Conservation (phyloP, 2,888 invertebrate genomes). For the Cantharis lateralis region DNA sequence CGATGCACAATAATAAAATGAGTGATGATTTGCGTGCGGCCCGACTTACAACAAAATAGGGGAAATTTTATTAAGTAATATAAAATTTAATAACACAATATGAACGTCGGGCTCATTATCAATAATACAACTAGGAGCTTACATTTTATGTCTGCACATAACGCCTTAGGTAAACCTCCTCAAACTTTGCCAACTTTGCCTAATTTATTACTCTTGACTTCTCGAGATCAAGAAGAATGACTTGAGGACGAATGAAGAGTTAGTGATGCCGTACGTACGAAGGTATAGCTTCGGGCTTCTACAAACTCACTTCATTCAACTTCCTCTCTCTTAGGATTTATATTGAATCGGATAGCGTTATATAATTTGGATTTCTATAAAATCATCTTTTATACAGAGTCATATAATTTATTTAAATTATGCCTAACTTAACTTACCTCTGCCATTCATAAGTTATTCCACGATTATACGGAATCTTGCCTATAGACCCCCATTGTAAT, state of each 20-base stretch:
- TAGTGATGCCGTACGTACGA: conserved; percentile 42
- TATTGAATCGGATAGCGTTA: conserved; percentile 38
- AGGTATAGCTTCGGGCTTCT: conserved; percentile 28
- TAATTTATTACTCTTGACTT: conserved; percentile 47
- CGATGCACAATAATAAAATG: conserved; percentile 10
- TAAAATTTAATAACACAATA: conserved; percentile 11
- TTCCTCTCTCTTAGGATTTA: conserved; percentile 38
- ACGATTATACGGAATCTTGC: not conserved
- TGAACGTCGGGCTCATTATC: conserved; percentile 11
- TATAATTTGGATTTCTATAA: conserved; percentile 22
- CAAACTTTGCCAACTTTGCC: conserved; percentile 43
- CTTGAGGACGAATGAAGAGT: conserved; percentile 45
- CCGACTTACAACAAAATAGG: conserved; percentile 1
- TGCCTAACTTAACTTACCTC: not conserved
- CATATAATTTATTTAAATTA: not conserved
- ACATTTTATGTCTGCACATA: conserved; percentile 17
- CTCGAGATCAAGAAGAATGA: conserved; percentile 48
- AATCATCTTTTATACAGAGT: conserved; percentile 6
- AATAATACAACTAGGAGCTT: conserved; percentile 9
- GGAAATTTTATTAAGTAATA: not conserved
- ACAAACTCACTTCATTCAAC: conserved; percentile 37
- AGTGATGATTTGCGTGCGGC: conserved; percentile 15
- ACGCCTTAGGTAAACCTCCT: conserved; percentile 40
- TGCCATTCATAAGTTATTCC: not conserved
- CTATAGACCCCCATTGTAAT: not conserved